These are phyloP conservation scores for Nebria ingens DNA, from an alignment of 1,140 invertebrate species.

Conservation along the genomic window DNA sequence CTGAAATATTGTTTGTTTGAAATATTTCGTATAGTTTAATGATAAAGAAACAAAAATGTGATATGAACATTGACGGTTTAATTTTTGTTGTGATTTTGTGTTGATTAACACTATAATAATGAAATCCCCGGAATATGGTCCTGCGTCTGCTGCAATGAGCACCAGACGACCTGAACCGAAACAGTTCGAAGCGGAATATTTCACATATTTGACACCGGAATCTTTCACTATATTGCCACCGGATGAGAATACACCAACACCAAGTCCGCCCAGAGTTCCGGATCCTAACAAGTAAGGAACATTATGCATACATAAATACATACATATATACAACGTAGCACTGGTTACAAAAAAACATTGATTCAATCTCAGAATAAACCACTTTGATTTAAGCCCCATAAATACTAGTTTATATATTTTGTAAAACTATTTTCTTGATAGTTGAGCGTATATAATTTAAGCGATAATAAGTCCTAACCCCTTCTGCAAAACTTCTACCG, in stretches of 20 bases:
- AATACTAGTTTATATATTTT: background rate
- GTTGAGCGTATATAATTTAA: background rate
- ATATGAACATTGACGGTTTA: too few species aligned
- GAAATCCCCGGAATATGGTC: background rate
- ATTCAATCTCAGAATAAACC: conserved; percentile 1
- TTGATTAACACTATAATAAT: too few species aligned
- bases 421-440: background rate
- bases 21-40: too few species aligned
- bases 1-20: too few species aligned
- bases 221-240: conserved; percentile 30
- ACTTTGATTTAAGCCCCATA: too few species aligned
- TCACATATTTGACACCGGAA: conserved; percentile 27
- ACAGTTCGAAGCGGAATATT: conserved; percentile 22
- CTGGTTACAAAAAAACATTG: background rate
- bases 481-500: background rate
- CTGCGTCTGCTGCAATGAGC: too few species aligned
- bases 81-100: too few species aligned
- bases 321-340: background rate
- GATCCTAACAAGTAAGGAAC: conserved; percentile 29
- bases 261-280: conserved; percentile 25
- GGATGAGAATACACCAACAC: conserved; percentile 21
- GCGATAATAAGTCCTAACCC: background rate
- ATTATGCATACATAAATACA: background rate
- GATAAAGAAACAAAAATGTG: too few species aligned
- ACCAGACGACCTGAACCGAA: background rate